Conservation (phyloP, 1,140 invertebrate species). For the Drosophila ercepeae region DNA sequence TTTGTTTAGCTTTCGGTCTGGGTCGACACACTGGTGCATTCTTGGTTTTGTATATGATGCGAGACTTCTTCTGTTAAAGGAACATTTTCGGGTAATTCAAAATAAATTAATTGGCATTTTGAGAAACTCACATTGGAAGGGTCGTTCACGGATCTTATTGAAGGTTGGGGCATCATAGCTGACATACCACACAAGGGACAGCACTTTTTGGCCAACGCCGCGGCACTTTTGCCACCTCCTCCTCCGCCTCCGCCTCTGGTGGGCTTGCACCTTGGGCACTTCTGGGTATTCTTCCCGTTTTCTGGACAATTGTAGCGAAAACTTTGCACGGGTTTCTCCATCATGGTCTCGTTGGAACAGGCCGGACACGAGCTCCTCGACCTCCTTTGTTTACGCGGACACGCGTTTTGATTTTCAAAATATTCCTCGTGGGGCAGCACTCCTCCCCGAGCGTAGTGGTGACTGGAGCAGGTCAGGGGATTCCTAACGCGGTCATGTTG, state of each 20-base stretch:
- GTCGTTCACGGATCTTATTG: background rate
- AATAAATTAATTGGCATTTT: too few species aligned
- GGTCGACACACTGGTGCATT: background rate
- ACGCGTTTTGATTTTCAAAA: background rate
- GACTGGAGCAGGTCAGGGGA: background rate
- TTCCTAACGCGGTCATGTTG: background rate
- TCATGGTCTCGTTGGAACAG: constrained; percentile 39
- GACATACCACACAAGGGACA: background rate
- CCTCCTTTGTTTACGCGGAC: background rate
- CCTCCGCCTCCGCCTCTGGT: background rate
- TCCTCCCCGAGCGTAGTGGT: background rate
- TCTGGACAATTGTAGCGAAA: constrained; percentile 20
- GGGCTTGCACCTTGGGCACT: constrained; percentile 1
- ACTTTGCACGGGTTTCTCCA: constrained; percentile 18
- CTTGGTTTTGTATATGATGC: constrained; percentile 11
- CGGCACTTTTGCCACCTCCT: background rate
- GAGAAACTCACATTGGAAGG: background rate
- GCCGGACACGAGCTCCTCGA: too few species aligned
- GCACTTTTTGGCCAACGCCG: background rate
- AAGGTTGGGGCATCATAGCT: background rate
- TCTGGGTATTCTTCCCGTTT: background rate
- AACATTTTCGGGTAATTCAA: too few species aligned
- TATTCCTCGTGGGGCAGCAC: background rate
- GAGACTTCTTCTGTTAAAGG: background rate
- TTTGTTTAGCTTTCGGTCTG: background rate